Conservation (phyloP, 2,888 invertebrate genomes). For the Fragum whitleyi region DNA sequence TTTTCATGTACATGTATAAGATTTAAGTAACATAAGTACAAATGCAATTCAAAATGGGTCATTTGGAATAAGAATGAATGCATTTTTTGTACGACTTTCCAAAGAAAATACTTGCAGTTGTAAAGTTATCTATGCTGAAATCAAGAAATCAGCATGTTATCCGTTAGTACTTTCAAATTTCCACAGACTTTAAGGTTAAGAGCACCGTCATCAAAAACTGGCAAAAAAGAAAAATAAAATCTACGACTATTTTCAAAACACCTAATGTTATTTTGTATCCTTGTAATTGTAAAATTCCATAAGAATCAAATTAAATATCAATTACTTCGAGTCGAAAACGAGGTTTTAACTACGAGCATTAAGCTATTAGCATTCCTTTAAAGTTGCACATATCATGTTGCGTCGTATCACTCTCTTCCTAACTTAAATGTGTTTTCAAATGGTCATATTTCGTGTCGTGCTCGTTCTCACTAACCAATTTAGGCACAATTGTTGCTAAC, state of each 20-base stretch:
- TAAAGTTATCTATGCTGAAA: no score
- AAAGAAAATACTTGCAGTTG: no score
- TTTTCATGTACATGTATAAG: no score
- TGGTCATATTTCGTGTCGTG: conserved; percentile 47
- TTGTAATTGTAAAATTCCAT: conserved; percentile 5
- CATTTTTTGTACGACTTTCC: no score
- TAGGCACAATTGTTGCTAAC: conserved; percentile 28
- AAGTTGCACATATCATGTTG: conserved; percentile 43
- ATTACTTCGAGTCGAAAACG: conserved; percentile 36
- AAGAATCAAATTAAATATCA: conserved; percentile 25
- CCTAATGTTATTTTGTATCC: neutral
- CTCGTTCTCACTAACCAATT: neutral
- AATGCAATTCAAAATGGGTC: no score
- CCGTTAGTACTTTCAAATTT: no score
- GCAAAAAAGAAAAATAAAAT: no score
- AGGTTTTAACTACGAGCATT: conserved; percentile 51
- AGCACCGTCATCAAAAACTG: no score
- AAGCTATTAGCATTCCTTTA: conserved; percentile 39
- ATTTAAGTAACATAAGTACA: no score
- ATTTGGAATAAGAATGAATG: no score
- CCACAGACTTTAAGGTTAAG: no score
- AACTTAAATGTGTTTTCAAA: conserved; percentile 41
- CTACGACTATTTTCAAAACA: neutral
- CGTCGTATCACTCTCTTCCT: conserved; percentile 36
- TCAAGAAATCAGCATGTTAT: no score